Evolutionary conservation across 2,797 vertebrate species (phyloP), one percentile per base, ranked within the genome.

Genomic region (Agapornis canus): DNA sequence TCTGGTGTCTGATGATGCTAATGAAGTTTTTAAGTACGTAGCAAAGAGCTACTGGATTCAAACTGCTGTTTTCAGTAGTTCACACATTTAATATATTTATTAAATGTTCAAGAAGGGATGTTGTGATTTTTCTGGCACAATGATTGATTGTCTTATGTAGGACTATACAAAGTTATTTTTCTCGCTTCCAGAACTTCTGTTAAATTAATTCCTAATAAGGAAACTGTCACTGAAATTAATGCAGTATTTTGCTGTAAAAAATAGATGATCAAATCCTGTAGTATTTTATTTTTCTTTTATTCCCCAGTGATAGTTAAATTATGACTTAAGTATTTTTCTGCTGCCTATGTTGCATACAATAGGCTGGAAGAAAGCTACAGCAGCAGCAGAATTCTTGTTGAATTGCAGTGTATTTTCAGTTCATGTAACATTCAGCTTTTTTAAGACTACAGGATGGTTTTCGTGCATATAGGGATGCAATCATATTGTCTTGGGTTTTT

Each of bases 1-100:
- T 49, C 61, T 35, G 61, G 17, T 76, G 84, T 69, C 35, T 92
- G 64, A 82, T 70, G 42, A 80, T 82, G 83, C 69, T 81, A 85
- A 83, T 84, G 63, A 82, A 85, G 43, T 59, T 96, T 83, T 2
- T 86, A 84, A 78, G n/a, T 80, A 82, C 1, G 5, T 54, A 72
- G 79, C 48, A 42, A 64, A 76, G 18, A 87, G 10, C 29, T 66
- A 68, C 11, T 51, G 69, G 79, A 86, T 75, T 79, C 27, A 71
- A 75, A 47, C 14, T 80, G 15, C 26, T 31, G 7, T 68, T 90
- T 92, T 92, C 60, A 72, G 29, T 13, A 63, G 11, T 56, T 93
- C 42, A 54, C 27, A 64, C 40, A 23, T 56, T 22, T 76, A 76
- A 39, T 57, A 22, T 51, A 65, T 65, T 94, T 90, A 65, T 82